Conservation (phyloP, 2,113 vertebrate genomes). For the Archilochus colubris region DNA sequence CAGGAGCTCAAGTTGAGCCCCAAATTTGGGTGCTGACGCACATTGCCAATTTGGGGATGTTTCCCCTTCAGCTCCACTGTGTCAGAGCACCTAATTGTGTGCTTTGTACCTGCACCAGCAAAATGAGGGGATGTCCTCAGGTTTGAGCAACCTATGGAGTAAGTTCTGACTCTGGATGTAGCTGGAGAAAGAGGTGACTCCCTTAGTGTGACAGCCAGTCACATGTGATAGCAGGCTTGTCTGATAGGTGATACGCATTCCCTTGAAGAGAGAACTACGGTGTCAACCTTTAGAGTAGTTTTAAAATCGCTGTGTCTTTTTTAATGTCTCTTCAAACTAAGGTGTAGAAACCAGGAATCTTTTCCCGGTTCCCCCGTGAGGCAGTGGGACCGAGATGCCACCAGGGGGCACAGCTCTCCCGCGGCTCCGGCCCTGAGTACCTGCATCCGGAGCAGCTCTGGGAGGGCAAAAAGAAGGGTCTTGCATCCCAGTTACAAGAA, state of each 20-base stretch:
- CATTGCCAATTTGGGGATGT: accelerated
- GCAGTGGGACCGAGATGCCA: no score
- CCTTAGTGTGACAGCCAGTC: neutral
- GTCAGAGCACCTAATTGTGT: neutral
- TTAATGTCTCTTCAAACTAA: neutral
- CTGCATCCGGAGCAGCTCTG: neutral
- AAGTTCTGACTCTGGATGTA: neutral
- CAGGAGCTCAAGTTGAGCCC: neutral
- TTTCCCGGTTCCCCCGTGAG: no score
- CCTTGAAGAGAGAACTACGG: neutral
- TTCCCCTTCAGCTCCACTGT: neutral
- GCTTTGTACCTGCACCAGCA: neutral
- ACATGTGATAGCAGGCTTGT: neutral
- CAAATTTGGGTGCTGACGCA: neutral
- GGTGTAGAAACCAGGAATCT: neutral
- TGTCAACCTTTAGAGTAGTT: neutral
- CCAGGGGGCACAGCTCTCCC: no score
- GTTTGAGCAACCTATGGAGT: neutral
- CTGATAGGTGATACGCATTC: neutral
- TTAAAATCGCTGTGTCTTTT: neutral
- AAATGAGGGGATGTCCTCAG: neutral
- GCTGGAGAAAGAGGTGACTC: neutral
- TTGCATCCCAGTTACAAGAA: neutral
- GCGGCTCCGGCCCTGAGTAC: neutral
- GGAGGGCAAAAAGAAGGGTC: neutral